Evolutionary conservation across 2,888 invertebrate genomes (phyloP).

Genomic region (Standfussiana lucernea): DNA sequence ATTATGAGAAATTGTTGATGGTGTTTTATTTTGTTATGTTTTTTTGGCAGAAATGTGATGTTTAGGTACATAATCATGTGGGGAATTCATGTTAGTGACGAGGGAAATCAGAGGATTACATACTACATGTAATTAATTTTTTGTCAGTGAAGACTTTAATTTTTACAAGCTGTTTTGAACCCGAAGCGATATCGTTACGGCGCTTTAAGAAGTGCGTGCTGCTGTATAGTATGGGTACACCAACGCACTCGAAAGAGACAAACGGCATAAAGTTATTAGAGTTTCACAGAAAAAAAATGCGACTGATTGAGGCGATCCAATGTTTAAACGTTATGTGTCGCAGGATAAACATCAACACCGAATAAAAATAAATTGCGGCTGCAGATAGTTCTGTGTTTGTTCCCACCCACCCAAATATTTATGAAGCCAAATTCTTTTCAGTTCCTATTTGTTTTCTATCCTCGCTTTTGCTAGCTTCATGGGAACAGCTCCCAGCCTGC

Average conservation of each 20-base stretch:
- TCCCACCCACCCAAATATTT: neutral
- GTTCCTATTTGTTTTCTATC: neutral
- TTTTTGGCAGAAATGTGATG: neutral
- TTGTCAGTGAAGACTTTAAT: neutral
- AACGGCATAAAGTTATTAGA: neutral
- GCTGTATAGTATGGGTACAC: no score
- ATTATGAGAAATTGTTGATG: neutral
- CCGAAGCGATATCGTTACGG: neutral
- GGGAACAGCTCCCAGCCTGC: neutral
- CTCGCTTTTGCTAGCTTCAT: neutral
- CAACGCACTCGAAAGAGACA: neutral
- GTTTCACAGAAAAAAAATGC: neutral
- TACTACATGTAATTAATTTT: neutral
- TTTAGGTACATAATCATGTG: neutral
- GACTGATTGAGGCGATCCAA: neutral
- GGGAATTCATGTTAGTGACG: neutral
- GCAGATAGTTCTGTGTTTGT: neutral
- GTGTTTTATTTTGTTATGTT: neutral
- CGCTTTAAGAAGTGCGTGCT: neutral
- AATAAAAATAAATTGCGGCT: neutral
- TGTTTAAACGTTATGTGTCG: neutral
- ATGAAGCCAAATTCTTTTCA: no score
- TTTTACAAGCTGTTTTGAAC: neutral
- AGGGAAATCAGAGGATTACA: neutral
- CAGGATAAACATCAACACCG: neutral